Evolutionary conservation across 2,797 vertebrate genomes (phyloP), one percentile per base, ranked within the genome.

Genomic region (Chromis chromis): DNA sequence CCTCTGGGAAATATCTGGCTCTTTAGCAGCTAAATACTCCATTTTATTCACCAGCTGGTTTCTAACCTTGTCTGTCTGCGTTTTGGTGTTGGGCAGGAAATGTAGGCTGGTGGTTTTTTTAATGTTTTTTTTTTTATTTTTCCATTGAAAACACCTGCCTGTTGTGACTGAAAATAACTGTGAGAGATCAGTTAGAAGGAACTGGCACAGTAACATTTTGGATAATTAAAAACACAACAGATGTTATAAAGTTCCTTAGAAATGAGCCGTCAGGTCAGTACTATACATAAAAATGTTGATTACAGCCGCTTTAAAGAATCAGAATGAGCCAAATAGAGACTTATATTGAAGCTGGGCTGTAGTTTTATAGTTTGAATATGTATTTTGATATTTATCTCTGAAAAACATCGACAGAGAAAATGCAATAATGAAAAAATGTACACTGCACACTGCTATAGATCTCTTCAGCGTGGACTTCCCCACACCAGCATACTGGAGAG

Each of bases 401-500:
- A 27, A 70, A 70, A 19, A 31, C 21, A 31, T 13, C 52, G 7
- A 68, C 13, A 4, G 7, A 60, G 10, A 21, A 64, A 42, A 25
- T 28, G n/a, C 25, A 22, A 44, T 21, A 64, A 49, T 56, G 44
- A 61, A 59, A 48, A 60, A 53, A 42, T 27, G 24, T 25, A 36
- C 16, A 46, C 55, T 28, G 17, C 50, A 52, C 48, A 40, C 56
- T 60, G 27, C 44, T 65, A 65, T 36, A 55, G 19, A 81, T 77
- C 58, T 81, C 44, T 52, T 53, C 40, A 74, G 68, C 61, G 40
- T n/a, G 27, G 46, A 60, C 69, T 58, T 64, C 74, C 82, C 66
- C 28, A 65, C 73, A 65, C 25, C 49, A 73, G 76, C 71, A 63
- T 74, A 55, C 44, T 65, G 67, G 33, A 74, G 78, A 70, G 74